A percentile compares a stretch with the other conserved stretches of the same genome.
Conservation (phyloP, 2,113 vertebrate genomes). For the Oophaga pumilio region DNA sequence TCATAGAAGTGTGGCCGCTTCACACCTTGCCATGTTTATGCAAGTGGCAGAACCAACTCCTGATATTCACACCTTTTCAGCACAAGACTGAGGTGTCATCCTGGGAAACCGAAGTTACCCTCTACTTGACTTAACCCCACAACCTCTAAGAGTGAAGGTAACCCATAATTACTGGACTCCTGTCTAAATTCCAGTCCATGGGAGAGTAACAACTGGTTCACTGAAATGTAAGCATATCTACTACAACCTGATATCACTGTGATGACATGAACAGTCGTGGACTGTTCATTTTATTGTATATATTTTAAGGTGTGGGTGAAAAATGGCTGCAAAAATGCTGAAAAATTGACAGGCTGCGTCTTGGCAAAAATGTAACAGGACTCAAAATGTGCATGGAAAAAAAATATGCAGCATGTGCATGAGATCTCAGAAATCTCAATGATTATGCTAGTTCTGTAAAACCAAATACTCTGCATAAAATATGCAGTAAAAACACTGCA, state of each 20-base stretch:
- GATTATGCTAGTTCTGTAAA: too few species aligned
- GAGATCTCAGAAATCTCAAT: too few species aligned
- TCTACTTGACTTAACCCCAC: conserved; percentile 10
- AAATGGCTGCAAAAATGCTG: too few species aligned
- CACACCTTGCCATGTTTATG: conserved; percentile 54
- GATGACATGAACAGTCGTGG: too few species aligned
- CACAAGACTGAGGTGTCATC: conserved; percentile 50
- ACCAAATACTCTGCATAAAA: too few species aligned
- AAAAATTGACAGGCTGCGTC: too few species aligned
- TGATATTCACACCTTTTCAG: conserved; percentile 39
- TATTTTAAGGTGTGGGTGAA: neutral
- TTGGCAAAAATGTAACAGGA: too few species aligned
- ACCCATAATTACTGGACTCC: neutral
- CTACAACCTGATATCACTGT: neutral
- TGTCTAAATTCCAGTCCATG: conserved; percentile 1
- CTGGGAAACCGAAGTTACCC: conserved; percentile 48
- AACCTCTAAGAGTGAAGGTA: conserved; percentile 8
- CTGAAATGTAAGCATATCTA: neutral
- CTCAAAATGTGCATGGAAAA: too few species aligned
- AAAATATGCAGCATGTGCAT: too few species aligned
- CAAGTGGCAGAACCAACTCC: conserved; percentile 47
- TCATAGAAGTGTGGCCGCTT: conserved; percentile 51
- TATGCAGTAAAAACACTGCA: too few species aligned
- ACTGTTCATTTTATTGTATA: neutral
- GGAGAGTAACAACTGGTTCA: neutral